Base-by-base conservation (phyloP, 2,888 invertebrate species). In the Clusia tigrina region DNA sequence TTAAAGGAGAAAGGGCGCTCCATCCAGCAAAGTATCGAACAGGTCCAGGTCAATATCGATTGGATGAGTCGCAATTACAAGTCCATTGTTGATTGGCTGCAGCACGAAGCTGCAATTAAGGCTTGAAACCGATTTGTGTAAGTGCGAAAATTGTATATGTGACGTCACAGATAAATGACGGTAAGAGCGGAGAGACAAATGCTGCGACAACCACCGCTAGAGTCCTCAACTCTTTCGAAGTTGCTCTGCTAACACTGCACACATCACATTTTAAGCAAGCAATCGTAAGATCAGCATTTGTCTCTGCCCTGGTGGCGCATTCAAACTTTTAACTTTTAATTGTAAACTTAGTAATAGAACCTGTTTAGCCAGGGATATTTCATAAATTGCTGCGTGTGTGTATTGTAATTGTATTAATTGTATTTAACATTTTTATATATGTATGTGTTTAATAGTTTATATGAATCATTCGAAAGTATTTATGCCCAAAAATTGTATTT, bases 31-130 rank as follows among this genome's bases (percentile, higher is more conserved):
- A 89, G 92, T 0, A 82, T 95, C 9, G 96, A 96, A 78, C 88
- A 90, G 58, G 90, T 91, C 0, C 88, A 91, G 69, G 89, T 91
- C 2, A 95, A 95, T 79, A 90, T 95, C 0, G 88, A 89, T 69
- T 96, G 96, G 96, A 90, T 92, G 88, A 85, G 89, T 58, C 86
- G 85, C 54, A 92, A 94, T 83, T 92, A 91, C 77, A 85, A 88
- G 58, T 87, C 87, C 1, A 92, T 96, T 64, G 87, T 89, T 2
- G 84, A 88, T 32, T 96, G 96, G 96, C 83, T 96, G 32, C 65
- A 70, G 56, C 70, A 67, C 12, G 69, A 75, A 38, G 60, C 61
- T 2, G 64, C 2, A 26, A 53, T 12, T 9, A 32, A 32, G n/a
- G n/a, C n/a, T n/a, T n/a, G n/a, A n/a, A n/a, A n/a, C n/a, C n/a